These are phyloP conservation scores for Verasper variegatus DNA, from an alignment of 2,113 vertebrate species.

Conservation along the genomic window DNA sequence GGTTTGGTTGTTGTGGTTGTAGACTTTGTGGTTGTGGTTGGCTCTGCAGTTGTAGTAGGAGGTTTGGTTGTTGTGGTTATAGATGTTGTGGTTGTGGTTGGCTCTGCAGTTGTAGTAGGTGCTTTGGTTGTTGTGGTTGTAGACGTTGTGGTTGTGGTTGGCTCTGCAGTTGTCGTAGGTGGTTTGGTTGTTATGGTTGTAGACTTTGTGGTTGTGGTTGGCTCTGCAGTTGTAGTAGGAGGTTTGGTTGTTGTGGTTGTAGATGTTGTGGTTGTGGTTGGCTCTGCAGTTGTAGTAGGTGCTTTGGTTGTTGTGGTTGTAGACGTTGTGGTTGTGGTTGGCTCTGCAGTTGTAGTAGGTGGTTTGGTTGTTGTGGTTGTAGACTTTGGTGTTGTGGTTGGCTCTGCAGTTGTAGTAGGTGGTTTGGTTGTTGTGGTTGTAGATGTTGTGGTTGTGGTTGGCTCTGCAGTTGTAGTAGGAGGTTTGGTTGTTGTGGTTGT, in stretches of 20 bases:
- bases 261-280: neutral
- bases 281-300: neutral
- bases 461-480: neutral
- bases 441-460: neutral
- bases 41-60: neutral
- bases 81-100: neutral
- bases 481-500: neutral
- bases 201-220: neutral
- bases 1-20: neutral
- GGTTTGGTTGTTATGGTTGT: neutral
- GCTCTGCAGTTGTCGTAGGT: neutral
- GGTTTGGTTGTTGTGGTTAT: neutral
- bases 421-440: neutral
- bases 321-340: neutral
- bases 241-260: neutral
- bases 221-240: neutral
- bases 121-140: neutral
- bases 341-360: neutral
- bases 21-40: neutral
- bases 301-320: neutral
- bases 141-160: neutral
- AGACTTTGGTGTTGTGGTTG: neutral
- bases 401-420: neutral
- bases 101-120: neutral
- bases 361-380: neutral